These are phyloP conservation scores for Mylabris phalerata DNA, from an alignment of 1,140 invertebrate genomes.

Conservation along the genomic window DNA sequence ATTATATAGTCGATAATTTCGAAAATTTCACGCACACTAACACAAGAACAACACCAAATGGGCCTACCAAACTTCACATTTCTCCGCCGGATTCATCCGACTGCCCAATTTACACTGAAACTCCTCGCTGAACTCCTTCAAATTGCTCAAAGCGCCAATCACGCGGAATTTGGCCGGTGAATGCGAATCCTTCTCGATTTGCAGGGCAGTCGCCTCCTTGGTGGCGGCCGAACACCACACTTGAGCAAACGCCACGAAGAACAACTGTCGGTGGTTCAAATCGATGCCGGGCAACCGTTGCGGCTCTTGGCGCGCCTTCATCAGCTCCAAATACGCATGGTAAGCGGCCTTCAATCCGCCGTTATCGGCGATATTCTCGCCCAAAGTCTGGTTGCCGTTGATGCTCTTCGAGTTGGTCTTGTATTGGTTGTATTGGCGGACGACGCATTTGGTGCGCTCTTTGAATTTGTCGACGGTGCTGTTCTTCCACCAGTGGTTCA, in stretches of 20 bases:
- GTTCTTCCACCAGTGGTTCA: conserved; percentile 97
- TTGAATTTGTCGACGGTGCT: conserved; percentile 87
- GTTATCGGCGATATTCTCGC: conserved; percentile 92
- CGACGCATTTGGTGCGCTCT: conserved; percentile 80
- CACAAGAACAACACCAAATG: no score
- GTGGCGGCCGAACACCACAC: conserved; percentile 83
- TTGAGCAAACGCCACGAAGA: conserved; percentile 88
- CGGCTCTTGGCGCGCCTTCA: conserved; percentile 40
- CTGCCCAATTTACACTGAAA: conserved; percentile 75
- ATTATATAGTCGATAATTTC: no score
- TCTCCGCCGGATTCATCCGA: conserved; percentile 83
- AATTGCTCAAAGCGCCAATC: conserved; percentile 83
- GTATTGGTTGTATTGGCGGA: conserved; percentile 80
- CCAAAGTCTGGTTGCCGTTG: conserved; percentile 72
- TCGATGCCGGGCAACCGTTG: conserved; percentile 70
- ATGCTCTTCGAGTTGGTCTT: conserved; percentile 58
- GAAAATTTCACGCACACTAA: no score
- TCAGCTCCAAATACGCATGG: conserved; percentile 65
- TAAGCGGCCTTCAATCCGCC: conserved; percentile 87
- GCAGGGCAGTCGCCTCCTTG: conserved; percentile 65
- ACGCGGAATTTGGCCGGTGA: conserved; percentile 74
- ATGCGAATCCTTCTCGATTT: conserved; percentile 82
- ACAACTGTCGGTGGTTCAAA: conserved; percentile 80
- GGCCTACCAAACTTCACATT: conserved; percentile 88
- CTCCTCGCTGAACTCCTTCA: conserved; percentile 77